These are phyloP conservation scores for Xanthorhoe designata DNA, from an alignment of 2,888 invertebrate species.

Conservation along the genomic window DNA sequence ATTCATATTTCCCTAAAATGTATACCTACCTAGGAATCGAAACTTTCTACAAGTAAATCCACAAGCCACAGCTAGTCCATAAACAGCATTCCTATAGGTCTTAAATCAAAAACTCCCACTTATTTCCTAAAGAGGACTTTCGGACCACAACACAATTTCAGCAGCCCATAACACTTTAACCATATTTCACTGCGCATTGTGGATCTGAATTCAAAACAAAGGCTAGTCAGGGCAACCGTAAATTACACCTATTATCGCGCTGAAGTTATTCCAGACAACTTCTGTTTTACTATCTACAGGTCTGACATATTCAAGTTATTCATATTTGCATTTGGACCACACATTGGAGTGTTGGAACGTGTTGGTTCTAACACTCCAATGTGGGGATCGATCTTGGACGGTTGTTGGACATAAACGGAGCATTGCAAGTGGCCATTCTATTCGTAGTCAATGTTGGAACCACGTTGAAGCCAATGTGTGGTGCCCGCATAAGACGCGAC, in stretches of 20 bases:
- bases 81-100: not conserved
- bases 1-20: too few species aligned
- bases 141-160: constrained; percentile 20
- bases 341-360: too few species aligned
- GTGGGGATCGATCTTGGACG: too few species aligned
- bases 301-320: not conserved
- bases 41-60: not conserved
- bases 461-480: too few species aligned
- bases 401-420: too few species aligned
- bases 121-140: constrained; percentile 10
- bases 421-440: too few species aligned
- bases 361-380: too few species aligned
- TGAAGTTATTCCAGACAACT: constrained; percentile 31
- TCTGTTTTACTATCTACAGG: constrained; percentile 5
- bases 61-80: not conserved
- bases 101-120: constrained; percentile 12
- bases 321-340: too few species aligned
- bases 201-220: constrained; percentile 34
- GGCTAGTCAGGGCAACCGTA: constrained; percentile 36
- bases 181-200: constrained; percentile 24
- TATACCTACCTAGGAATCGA: too few species aligned
- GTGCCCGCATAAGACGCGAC: too few species aligned
- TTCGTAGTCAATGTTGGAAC: too few species aligned
- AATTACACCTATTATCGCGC: constrained; percentile 34
- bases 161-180: constrained; percentile 22